Evolutionary conservation across 2,888 invertebrate genomes (phyloP).

Genomic region (Syrista parreyssii): DNA sequence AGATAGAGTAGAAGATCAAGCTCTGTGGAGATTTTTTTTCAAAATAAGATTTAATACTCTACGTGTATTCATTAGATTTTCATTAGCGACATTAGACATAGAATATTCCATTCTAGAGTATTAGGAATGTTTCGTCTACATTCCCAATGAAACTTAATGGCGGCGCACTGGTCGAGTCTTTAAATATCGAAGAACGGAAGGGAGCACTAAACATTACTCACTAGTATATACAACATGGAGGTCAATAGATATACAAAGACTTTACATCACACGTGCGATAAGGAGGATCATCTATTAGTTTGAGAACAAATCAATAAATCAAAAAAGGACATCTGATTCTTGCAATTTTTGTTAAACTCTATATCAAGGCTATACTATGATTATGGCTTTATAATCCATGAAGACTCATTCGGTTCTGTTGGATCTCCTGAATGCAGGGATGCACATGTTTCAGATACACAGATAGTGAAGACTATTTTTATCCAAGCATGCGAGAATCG

Average conservation of each 20-base stretch:
- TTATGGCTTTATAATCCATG: neutral
- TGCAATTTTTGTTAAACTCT: neutral
- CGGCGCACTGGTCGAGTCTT: neutral
- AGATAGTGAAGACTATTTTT: conserved; percentile 54
- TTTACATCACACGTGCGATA: neutral
- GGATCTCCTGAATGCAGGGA: neutral
- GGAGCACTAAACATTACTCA: conserved; percentile 1
- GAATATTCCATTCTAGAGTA: neutral
- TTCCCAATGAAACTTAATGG: neutral
- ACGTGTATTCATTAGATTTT: neutral
- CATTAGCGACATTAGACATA: neutral
- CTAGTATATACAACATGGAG: conserved; percentile 1
- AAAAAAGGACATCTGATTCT: neutral
- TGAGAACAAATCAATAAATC: neutral
- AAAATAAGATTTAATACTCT: neutral
- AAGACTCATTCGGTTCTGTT: neutral
- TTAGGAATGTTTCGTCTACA: neutral
- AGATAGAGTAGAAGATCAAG: no score
- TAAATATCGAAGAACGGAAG: conserved; percentile 8
- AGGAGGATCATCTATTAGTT: neutral
- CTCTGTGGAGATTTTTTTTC: neutral
- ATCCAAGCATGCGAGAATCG: conserved; percentile 55
- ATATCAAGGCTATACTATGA: neutral
- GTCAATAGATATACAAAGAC: neutral
- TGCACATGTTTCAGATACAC: conserved; percentile 16